Evolutionary conservation across 1,140 invertebrate genomes (phyloP).

Genomic region (Drosophila ercepeae): DNA sequence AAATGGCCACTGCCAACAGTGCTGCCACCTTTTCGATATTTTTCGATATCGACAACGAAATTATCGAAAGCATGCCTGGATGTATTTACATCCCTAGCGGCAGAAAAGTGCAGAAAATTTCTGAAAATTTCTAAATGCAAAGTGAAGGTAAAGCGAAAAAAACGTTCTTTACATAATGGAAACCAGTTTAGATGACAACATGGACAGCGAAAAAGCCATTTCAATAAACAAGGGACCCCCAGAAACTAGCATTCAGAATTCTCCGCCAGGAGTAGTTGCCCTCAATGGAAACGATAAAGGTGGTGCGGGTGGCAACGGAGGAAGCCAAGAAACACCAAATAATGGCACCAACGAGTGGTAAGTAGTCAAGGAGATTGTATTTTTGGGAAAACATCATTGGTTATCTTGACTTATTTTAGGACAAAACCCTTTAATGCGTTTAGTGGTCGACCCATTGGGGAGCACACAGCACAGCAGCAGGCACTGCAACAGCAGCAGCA

Average conservation of each 20-base stretch:
- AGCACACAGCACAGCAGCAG: constrained; percentile 62
- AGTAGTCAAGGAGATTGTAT: constrained; percentile 14
- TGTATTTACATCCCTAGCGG: constrained; percentile 60
- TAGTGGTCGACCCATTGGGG: constrained; percentile 65
- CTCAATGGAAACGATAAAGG: constrained; percentile 51
- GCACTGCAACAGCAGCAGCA: constrained; percentile 36
- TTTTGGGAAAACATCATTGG: not conserved
- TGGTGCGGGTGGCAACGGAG: constrained; percentile 8
- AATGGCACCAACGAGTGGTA: constrained; percentile 61
- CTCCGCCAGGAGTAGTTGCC: constrained; percentile 37
- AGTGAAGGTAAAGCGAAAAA: constrained; percentile 13
- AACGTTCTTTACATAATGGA: constrained; percentile 55
- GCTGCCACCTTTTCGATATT: not conserved
- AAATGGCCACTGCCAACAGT: not conserved
- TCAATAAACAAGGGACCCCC: constrained; percentile 11
- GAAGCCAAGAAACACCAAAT: constrained; percentile 50
- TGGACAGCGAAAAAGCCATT: constrained; percentile 57
- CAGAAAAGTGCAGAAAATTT: constrained; percentile 56
- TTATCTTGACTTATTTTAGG: constrained; percentile 35
- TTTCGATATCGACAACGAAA: not conserved
- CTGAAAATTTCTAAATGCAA: constrained; percentile 54
- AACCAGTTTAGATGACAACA: constrained; percentile 64
- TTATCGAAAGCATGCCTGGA: constrained; percentile 6
- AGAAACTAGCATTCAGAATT: constrained; percentile 12
- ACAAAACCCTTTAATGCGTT: constrained; percentile 69